phyloP scores from a whole-genome alignment of 2,888 invertebrate species.

The Diachrysia chrysitis region DNA sequence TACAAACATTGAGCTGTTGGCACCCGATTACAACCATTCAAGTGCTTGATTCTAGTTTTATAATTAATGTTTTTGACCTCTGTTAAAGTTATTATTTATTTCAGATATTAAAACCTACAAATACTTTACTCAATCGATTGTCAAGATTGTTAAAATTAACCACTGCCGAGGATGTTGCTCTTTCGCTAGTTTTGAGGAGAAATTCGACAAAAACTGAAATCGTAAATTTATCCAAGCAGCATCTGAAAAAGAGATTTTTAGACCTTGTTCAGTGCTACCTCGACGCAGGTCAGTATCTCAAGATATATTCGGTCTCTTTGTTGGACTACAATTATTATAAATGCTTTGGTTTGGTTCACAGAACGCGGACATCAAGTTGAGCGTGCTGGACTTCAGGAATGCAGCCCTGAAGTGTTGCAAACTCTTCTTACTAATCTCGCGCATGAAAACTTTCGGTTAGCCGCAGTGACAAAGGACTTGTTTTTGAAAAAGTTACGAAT shows the following conservation, averaged over 20 bases:
- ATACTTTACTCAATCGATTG: conserved; percentile 94
- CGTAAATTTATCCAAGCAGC: conserved; percentile 92
- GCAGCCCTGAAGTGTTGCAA: conserved; percentile 96
- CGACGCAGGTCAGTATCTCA: conserved; percentile 91
- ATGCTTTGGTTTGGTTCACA: conserved; percentile 61
- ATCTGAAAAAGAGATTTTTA: conserved; percentile 94
- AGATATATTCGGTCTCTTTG: neutral
- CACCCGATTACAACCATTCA: conserved; percentile 31
- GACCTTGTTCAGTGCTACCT: conserved; percentile 96
- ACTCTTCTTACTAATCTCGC: conserved; percentile 91
- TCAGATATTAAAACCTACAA: conserved; percentile 94
- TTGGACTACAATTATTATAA: conserved; percentile 9
- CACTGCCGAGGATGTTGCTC: conserved; percentile 96
- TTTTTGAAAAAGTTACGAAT: conserved; percentile 94
- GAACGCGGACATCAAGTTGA: conserved; percentile 91
- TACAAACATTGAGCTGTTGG: conserved; percentile 29
- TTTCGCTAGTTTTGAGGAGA: conserved; percentile 94
- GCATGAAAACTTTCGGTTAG: conserved; percentile 91
- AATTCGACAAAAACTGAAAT: conserved; percentile 94
- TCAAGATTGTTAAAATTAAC: conserved; percentile 96
- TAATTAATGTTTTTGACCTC: conserved; percentile 18
- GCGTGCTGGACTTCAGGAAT: conserved; percentile 96
- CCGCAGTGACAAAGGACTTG: conserved; percentile 93
- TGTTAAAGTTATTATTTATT: conserved; percentile 64
- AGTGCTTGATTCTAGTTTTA: conserved; percentile 39